Conservation (phyloP, 2,113 vertebrate species). For the Laterallus jamaicensis region DNA sequence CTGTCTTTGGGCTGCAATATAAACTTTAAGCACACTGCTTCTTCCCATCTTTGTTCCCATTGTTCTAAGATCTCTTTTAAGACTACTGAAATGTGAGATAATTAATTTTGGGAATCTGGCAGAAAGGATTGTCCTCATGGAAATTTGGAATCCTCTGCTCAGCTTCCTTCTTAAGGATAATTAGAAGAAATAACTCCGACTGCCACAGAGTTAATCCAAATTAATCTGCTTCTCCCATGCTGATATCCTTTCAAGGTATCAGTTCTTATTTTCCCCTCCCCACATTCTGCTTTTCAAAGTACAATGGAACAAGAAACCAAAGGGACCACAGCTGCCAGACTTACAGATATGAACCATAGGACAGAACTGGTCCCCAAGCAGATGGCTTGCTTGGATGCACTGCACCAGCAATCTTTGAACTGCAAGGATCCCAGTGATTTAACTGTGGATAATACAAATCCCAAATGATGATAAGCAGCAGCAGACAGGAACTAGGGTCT, state of each 20-base stretch:
- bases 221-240: background rate
- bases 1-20: background rate
- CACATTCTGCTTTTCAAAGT: background rate
- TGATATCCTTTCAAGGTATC: background rate
- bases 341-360: background rate
- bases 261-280: background rate
- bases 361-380: background rate
- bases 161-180: background rate
- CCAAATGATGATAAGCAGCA: background rate
- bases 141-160: background rate
- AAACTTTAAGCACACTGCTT: background rate
- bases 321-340: background rate
- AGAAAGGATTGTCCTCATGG: background rate
- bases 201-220: slow-evolving; percentile 19
- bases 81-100: background rate
- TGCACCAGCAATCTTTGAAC: background rate
- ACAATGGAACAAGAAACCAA: background rate
- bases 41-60: background rate
- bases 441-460: background rate
- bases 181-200: background rate
- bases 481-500: background rate
- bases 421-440: accelerated
- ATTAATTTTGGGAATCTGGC: background rate
- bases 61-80: background rate
- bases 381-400: accelerated